Percentiles rank a stretch among this genome's conserved stretches.
Evolutionary conservation across 2,888 invertebrate species (phyloP).

Genomic region (Macaria liturata): DNA sequence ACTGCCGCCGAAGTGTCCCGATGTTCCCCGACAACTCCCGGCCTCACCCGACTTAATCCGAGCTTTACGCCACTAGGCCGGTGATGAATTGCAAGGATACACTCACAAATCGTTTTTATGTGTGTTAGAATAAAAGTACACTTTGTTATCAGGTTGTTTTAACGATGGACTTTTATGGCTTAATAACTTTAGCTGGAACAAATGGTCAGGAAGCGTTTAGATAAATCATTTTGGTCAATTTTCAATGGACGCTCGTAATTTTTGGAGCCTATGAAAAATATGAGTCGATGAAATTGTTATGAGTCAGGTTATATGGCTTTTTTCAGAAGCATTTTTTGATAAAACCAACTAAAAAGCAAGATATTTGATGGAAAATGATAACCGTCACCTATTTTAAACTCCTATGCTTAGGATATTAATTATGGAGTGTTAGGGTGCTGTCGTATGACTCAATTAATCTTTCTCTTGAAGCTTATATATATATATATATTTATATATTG

Average conservation of each 20-base stretch:
- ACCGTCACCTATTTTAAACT: too few relatives aligned
- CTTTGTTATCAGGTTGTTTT: slow-evolving; percentile 1
- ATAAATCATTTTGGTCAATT: not conserved
- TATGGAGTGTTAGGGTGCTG: too few relatives aligned
- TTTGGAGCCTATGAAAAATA: not conserved
- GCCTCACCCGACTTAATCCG: not conserved
- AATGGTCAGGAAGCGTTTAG: slow-evolving; percentile 1
- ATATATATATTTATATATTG: too few relatives aligned
- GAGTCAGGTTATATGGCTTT: too few relatives aligned
- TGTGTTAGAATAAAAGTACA: not conserved
- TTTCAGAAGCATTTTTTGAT: too few relatives aligned
- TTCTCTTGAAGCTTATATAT: too few relatives aligned
- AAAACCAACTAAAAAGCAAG: too few relatives aligned
- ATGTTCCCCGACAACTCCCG: not conserved
- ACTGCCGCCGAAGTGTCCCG: not conserved
- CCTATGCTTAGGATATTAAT: too few relatives aligned
- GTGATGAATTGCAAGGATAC: slow-evolving; percentile 1
- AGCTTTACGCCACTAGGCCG: slow-evolving; percentile 1
- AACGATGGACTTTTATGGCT: slow-evolving; percentile 1
- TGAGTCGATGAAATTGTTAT: too few relatives aligned
- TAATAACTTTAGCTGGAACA: not conserved
- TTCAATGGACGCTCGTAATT: not conserved
- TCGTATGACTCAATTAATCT: too few relatives aligned
- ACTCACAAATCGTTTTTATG: not conserved
- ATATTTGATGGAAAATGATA: too few relatives aligned